A percentile compares a stretch with the other conserved stretches of the same genome.
phyloP scores from a whole-genome alignment of 2,888 invertebrate species.

The Philhelius pedissequus region DNA sequence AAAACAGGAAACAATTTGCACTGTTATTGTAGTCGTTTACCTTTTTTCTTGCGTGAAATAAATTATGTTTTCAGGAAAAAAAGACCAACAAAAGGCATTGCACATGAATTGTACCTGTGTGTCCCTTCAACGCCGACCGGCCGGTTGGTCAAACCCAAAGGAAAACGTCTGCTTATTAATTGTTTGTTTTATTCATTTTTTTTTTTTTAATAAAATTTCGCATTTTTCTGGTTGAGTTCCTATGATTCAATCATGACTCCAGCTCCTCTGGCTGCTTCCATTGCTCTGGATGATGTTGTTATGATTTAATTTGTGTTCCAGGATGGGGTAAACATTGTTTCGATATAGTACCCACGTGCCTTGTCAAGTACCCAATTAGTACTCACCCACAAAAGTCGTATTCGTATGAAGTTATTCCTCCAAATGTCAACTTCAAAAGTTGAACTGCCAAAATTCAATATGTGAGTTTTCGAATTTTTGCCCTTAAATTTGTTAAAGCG shows the following conservation, averaged over 20 bases:
- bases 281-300: background rate
- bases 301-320: conserved; percentile 7
- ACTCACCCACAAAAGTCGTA: too few relatives aligned
- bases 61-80: background rate
- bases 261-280: background rate
- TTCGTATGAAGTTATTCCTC: background rate
- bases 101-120: conserved; percentile 4
- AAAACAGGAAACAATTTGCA: conserved; percentile 44
- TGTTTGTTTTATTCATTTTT: conserved; percentile 30
- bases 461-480: background rate
- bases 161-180: background rate
- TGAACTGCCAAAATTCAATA: conserved; percentile 8
- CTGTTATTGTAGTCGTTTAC: background rate
- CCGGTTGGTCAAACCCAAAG: background rate
- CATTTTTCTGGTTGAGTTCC: conserved; percentile 29
- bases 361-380: conserved; percentile 60
- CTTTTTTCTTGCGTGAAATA: conserved; percentile 32
- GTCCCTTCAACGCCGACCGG: background rate
- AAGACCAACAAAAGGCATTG: conserved; percentile 31
- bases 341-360: conserved; percentile 37
- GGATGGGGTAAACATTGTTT: conserved; percentile 1
- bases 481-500: conserved; percentile 15
- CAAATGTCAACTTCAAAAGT: conserved; percentile 10
- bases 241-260: background rate
- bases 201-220: conserved; percentile 34